Evolutionary conservation across 1,140 invertebrate species (phyloP), one percentile per base, ranked within the genome.

Genomic region (Uloborus diversus): DNA sequence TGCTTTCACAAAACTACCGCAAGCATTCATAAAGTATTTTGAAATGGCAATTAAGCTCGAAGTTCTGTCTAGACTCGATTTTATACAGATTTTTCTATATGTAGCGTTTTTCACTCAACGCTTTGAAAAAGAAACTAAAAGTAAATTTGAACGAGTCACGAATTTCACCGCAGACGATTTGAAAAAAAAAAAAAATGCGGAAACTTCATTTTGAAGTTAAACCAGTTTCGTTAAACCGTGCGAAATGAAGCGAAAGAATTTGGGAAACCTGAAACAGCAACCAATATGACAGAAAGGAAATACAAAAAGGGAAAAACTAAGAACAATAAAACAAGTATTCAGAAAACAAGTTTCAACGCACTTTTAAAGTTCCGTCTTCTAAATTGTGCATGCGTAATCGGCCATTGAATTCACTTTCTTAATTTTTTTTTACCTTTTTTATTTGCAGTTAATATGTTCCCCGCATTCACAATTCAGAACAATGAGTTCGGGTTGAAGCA

Each of bases 311-410:
- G 27, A 65, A 65, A 76, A 23, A 70, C 37, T 27, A 49, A 66
- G 30, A 69, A 56, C 32, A 2, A 42, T 32, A 69, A 56, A 69
- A 25, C 20, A 49, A 30, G 56, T 56, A 20, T 17, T 57, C 35
- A 32, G 23, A 30, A 42, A 71, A 71, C 68, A 35, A 59, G 68
- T 71, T 71, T 59, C 42, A 59, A 42, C 33, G 37, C 23, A 56
- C 35, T 51, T 7, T 32, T 59, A 59, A 59, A 59, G 53, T 59
- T 59, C n/a, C 53, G 32, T 42, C 53, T 59, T n/a, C n/a, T 51
- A 59, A 71, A 59, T 42, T 57, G 20, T 42, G 68, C 53, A 70
- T 71, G 30, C 25, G 59, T 71, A 71, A 71, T 71, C 68, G 33
- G 42, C 68, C 53, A 56, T 42, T 59, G 68, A 17, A 37, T 51